Evolutionary conservation across 2,888 invertebrate genomes (phyloP), one percentile per base, ranked within the genome.

Genomic region (Sthenelais limicola): DNA sequence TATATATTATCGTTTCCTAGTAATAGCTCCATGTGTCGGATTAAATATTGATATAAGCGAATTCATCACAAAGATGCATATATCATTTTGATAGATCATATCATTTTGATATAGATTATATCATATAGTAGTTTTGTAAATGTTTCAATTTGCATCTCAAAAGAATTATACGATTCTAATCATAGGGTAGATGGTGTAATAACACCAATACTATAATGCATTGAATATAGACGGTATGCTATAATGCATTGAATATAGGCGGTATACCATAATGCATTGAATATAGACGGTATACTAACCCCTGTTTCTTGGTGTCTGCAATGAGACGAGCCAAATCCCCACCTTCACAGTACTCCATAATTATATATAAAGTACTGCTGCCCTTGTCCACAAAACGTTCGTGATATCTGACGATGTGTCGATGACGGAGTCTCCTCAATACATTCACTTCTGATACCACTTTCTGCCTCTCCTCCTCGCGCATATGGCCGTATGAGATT

Each of bases 261-360:
- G n/a, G n/a, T n/a, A 73, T n/a, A n/a, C n/a, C n/a, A n/a, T n/a
- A n/a, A n/a, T n/a, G n/a, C n/a, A n/a, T n/a, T n/a, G n/a, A n/a
- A n/a, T n/a, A n/a, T n/a, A n/a, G n/a, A n/a, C n/a, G n/a, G n/a
- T n/a, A n/a, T n/a, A n/a, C 81, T 73, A 76, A 87, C 87, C 82
- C 83, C 35, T 86, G 84, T 75, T 83, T 85, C 47, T 89, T 87
- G 68, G 90, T 90, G 32, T 88, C 88, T 35, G 89, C 85, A 26
- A 92, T 90, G 0, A 92, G 83, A 71, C 90, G 88, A 12, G 88
- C 86, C 7, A 92, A 83, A 83, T 91, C 91, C 5, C 92, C 92
- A 69, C 91, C 90, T 56, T 90, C 89, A 79, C 92, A 92, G 82
- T 90, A 91, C 82, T 92, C 91, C 89, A 91, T 91, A 30, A 92